phyloP scores from a whole-genome alignment of 2,888 invertebrate genomes.

The Drosophila tripunctata region DNA sequence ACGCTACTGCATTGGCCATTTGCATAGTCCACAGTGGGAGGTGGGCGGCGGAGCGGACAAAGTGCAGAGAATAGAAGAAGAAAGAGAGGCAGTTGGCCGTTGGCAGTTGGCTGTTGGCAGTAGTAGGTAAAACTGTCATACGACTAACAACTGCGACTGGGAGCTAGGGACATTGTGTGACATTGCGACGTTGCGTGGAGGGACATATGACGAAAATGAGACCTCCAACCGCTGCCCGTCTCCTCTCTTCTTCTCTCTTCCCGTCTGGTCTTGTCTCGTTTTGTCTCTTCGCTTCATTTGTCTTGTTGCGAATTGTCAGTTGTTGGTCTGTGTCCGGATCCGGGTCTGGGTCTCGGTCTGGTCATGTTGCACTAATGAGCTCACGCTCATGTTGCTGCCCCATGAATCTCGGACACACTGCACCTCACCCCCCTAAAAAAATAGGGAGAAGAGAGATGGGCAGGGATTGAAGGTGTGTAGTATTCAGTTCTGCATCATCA shows the following conservation, averaged over 20 bases:
- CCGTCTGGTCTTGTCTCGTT: background rate
- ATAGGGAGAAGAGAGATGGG: background rate
- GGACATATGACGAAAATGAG: constrained; percentile 2
- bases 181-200: background rate
- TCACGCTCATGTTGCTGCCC: constrained; percentile 40
- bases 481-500: constrained; percentile 53
- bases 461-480: background rate
- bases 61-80: background rate
- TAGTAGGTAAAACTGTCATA: constrained; percentile 4
- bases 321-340: constrained; percentile 43
- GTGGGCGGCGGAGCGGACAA: too few relatives aligned
- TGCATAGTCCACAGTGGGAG: constrained; percentile 34
- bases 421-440: too few relatives aligned
- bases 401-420: background rate
- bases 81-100: background rate
- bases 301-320: too few relatives aligned
- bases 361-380: constrained; percentile 63
- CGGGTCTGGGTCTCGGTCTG: constrained; percentile 47
- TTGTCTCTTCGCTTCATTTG: too few relatives aligned
- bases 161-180: background rate
- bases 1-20: constrained; percentile 20
- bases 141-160: constrained; percentile 1
- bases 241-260: background rate
- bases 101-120: background rate
- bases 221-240: background rate